These are phyloP conservation scores for Acronicta alni DNA, from an alignment of 2,888 invertebrate genomes.

Conservation along the genomic window DNA sequence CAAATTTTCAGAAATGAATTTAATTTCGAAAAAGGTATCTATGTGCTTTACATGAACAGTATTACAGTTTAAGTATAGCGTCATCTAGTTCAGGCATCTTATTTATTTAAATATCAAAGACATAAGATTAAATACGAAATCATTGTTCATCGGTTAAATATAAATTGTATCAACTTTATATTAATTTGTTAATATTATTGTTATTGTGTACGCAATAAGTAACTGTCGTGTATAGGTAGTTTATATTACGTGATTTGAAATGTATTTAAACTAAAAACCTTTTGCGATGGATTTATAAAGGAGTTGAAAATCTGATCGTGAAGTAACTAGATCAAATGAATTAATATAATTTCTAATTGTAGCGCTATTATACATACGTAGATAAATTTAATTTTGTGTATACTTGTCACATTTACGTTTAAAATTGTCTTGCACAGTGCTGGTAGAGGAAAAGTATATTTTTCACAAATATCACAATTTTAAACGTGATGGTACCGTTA, in stretches of 20 bases:
- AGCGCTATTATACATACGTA: conserved; percentile 72
- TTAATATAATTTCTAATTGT: conserved; percentile 65
- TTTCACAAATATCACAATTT: conserved; percentile 47
- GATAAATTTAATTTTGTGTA: conserved; percentile 59
- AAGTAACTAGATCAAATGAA: conserved; percentile 84
- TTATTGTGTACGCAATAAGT: conserved; percentile 42
- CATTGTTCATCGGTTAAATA: conserved; percentile 21
- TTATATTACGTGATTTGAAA: conserved; percentile 37
- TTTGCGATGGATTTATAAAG: conserved; percentile 46
- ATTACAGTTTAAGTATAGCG: conserved; percentile 17
- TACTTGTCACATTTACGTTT: conserved; percentile 50
- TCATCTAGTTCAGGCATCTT: conserved; percentile 18
- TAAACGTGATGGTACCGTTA: conserved; percentile 51
- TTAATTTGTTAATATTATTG: conserved; percentile 41
- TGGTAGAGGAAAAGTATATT: conserved; percentile 25
- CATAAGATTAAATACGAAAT: conserved; percentile 22
- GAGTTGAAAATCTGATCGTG: conserved; percentile 56
- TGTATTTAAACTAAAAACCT: conserved; percentile 37
- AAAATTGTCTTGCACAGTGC: conserved; percentile 52
- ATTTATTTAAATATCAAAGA: conserved; percentile 15
- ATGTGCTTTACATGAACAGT: conserved; percentile 8
- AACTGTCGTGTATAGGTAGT: conserved; percentile 45
- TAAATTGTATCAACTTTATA: conserved; percentile 26
- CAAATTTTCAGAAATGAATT: neutral
- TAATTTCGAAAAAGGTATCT: conserved; percentile 2